Evolutionary conservation across 2,797 vertebrate genomes (phyloP), one percentile per base, ranked within the genome.

Genomic region (Danio choprae): DNA sequence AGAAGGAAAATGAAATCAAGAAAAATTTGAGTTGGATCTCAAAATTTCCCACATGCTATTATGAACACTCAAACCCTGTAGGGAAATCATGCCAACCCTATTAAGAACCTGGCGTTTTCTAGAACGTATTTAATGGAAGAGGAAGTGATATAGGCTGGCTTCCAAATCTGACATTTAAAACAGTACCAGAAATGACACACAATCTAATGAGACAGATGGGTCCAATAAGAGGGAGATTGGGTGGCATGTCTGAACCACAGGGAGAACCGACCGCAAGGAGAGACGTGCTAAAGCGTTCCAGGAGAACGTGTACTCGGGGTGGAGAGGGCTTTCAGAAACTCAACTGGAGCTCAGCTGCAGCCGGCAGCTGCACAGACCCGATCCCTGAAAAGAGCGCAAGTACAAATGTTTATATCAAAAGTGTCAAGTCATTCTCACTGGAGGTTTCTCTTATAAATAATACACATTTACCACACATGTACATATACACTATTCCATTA

Each of bases 321-420:
- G 70, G 12, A 72, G 48, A 63, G 36, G 43, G 76, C 15, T 67
- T 60, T 76, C n/a, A 63, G 75, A 53, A 74, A 60, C 81, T 68
- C 41, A 29, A 71, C 55, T 81, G 82, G 71, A 79, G 86, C 87
- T 89, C 86, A 89, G 87, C 86, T 90, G 86, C 82, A 86, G 81
- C 80, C 85, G 84, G 85, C 92, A 93, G 91, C 91, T 88, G 90
- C 88, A 80, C 73, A 65, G 83, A 18, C 44, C 84, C 85, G 85
- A 88, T 88, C 87, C 87, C 74, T 83, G 84, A 88, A 87, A 87
- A 3, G 86, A 90, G 87, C 68, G 72, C 88, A 90, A 90, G 87
- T 84, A 86, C 81, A 83, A 81, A 81, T 82, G 80, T 85, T 86
- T 84, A 85, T 86, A 83, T 87, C 80, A 87, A 86, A 90, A 86